These are phyloP conservation scores for Siniperca chuatsi DNA, from an alignment of 2,113 vertebrate species.

Conservation along the genomic window DNA sequence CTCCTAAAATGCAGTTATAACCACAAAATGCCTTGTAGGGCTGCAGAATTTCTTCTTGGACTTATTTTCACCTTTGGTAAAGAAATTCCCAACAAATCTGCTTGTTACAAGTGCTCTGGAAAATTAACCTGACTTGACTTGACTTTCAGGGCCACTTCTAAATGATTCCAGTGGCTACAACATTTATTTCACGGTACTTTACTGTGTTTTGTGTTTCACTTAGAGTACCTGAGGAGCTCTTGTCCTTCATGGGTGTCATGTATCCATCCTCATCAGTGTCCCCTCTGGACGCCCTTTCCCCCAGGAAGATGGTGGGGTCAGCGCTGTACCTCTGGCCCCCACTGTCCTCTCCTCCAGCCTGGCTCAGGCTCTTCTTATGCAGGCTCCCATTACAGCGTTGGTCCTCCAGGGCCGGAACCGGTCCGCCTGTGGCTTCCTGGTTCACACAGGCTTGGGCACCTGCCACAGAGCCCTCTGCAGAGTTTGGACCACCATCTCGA, in stretches of 20 bases:
- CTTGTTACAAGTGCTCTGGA: background rate
- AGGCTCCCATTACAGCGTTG: slow-evolving; percentile 92
- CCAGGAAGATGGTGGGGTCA: slow-evolving; percentile 92
- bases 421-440: slow-evolving; percentile 83
- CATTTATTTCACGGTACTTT: background rate
- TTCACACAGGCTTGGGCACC: slow-evolving; percentile 79
- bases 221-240: slow-evolving; percentile 90
- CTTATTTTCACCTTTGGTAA: slow-evolving; percentile 11
- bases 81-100: too few relatives aligned
- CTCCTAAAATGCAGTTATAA: background rate
- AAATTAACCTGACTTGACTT: background rate
- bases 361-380: slow-evolving; percentile 85
- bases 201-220: background rate
- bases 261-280: slow-evolving; percentile 94
- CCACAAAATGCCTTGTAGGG: background rate
- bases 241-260: slow-evolving; percentile 95
- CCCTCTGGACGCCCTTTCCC: slow-evolving; percentile 86
- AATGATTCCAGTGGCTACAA: background rate
- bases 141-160: background rate
- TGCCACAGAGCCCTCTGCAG: slow-evolving; percentile 78
- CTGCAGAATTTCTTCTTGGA: background rate
- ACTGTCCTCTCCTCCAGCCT: slow-evolving; percentile 87
- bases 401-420: slow-evolving; percentile 86
- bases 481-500: slow-evolving; percentile 86
- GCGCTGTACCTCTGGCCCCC: slow-evolving; percentile 94